Base-by-base conservation (phyloP, 2,113 vertebrate species). In the Cebus imitator region DNA sequence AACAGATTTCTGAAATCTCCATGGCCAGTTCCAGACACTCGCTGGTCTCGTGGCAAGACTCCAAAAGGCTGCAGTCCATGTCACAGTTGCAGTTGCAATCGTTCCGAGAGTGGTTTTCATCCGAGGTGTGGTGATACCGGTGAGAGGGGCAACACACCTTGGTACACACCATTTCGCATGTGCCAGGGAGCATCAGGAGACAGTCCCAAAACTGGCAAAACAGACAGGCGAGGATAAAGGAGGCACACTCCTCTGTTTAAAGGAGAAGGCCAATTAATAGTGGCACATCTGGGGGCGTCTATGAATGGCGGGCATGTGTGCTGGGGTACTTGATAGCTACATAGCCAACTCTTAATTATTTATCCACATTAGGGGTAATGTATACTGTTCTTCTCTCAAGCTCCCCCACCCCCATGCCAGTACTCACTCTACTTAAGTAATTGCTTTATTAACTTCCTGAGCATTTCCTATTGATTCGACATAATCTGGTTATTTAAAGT, bases 141-240 rank as follows among this genome's bases (percentile, higher is more conserved):
- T 99, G 98, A 84, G 98, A 98, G 90, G 98, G 99, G 98, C 98
- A 99, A 98, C 99, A 99, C 50, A 98, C 78, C 87, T 97, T 97
- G 96, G 52, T 98, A 92, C 99, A 98, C 91, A 98, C 98, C 3
- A 97, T 98, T 98, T 98, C 98, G 82, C 99, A 99, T 2, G 98
- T 98, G 75, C 98, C 98, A 0, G 99, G 99, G 92, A 99, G 98
- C 99, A 99, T 99, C 96, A 99, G 98, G 95, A 99, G 98, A 98
- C 99, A 99, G 93, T 99, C 99, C 98, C 98, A 98, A 98, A 99
- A 99, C 0, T 99, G 99, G 98, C 99, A 99, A 97, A 99, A 99
- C 95, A 99, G 98, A 97, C 99, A 99, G 98, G 99, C 97, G 97
- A 99, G 98, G 97, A 99, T 98, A 76, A 99, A 98, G 21, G 99